phyloP scores from a whole-genome alignment of 2,797 vertebrate species.

The Ambastaia sidthimunki region DNA sequence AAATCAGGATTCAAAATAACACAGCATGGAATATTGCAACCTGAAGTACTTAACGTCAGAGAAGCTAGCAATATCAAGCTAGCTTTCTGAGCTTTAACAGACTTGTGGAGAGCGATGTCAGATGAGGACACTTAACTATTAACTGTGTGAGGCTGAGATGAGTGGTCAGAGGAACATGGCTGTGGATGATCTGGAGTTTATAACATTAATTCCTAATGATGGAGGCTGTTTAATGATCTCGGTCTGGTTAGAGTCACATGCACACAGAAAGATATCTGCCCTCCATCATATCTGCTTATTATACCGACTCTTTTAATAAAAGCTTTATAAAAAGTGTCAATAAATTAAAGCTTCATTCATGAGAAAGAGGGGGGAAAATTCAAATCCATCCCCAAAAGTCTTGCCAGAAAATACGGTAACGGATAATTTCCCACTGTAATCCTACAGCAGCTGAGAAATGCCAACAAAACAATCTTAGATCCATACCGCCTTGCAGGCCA shows the following conservation, averaged over 20 bases:
- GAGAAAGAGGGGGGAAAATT: too few species aligned
- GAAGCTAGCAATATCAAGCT: too few species aligned
- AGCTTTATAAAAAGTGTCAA: too few species aligned
- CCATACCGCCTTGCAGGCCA: conserved; percentile 72
- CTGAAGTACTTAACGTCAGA: not conserved
- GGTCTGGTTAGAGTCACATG: not conserved
- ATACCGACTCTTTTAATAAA: too few species aligned
- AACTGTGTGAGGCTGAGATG: conserved; percentile 1
- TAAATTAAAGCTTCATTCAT: conserved; percentile 30
- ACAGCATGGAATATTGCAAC: conserved; percentile 10
- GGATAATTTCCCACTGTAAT: conserved; percentile 69
- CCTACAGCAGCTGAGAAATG: conserved; percentile 73
- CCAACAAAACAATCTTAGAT: conserved; percentile 71
- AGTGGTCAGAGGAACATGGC: conserved; percentile 21
- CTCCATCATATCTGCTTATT: not conserved
- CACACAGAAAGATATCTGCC: conserved; percentile 11
- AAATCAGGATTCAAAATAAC: not conserved
- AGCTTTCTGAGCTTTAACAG: not conserved
- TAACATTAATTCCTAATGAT: conserved; percentile 1
- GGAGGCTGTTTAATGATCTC: conserved; percentile 13
- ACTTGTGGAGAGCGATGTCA: not conserved
- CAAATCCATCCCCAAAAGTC: conserved; percentile 53
- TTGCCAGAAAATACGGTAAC: too few species aligned
- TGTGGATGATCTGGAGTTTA: conserved; percentile 17
- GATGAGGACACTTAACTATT: conserved; percentile 11